Evolutionary conservation across 2,113 vertebrate genomes (phyloP), one percentile per base, ranked within the genome.

Genomic region (Blennius ocellaris): DNA sequence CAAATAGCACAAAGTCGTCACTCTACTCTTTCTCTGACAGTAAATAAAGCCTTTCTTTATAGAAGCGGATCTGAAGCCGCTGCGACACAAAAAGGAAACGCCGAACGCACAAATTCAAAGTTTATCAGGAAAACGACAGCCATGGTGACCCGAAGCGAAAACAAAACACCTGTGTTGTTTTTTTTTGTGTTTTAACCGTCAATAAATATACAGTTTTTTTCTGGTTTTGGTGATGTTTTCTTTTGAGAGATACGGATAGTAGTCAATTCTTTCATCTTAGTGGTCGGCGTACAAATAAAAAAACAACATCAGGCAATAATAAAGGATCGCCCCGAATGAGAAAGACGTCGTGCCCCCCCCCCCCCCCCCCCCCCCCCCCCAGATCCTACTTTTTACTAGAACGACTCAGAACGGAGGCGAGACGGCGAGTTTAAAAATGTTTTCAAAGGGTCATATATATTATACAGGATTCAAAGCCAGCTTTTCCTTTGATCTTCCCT

Each of bases 91-190:
- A 73, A 61, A 4, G 21, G 44, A 80, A 83, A 81, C 61, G 69
- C 83, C 69, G 60, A 89, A 80, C 86, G 9, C 89, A 92, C 84
- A 89, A 80, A 94, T 95, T 95, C 94, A 92, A 94, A 94, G 94
- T 94, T 93, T 94, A 85, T 90, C 93, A 95, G 93, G 93, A 94
- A 94, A 91, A 83, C 64, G 80, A 90, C 90, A 91, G 89, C 90
- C 76, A 76, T 69, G 68, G 58, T 82, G 77, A 88, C 83, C 83
- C 78, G 86, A 87, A 53, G 67, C 52, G 21, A 65, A 75, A 74
- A 87, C 69, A 21, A 75, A 81, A 66, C 45, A 38, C 74, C 2
- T 30, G 21, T 4, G n/a, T n/a, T n/a, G n/a, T n/a, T n/a, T n/a
- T 30, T 30, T 30, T 30, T 30, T 30, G 21, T n/a, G 62, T 38